Percentiles rank a stretch among this genome's conserved stretches.
These are phyloP conservation scores for Dioctria linearis DNA, from an alignment of 2,888 invertebrate genomes.

Conservation along the genomic window DNA sequence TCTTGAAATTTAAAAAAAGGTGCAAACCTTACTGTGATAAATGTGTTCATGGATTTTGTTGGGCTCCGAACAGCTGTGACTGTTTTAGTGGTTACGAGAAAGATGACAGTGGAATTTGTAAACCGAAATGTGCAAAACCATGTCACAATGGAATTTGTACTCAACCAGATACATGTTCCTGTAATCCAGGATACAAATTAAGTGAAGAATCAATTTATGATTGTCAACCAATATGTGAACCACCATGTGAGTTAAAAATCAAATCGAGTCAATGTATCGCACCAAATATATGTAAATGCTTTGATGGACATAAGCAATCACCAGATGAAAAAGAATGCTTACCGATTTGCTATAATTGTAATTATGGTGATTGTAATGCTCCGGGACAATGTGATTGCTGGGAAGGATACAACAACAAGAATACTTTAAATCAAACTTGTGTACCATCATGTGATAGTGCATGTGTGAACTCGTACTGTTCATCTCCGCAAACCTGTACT, in stretches of 20 bases:
- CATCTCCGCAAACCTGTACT: constrained; percentile 68
- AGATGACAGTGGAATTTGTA: constrained; percentile 71
- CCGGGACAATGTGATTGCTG: constrained; percentile 72
- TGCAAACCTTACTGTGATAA: constrained; percentile 58
- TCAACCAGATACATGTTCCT: constrained; percentile 36
- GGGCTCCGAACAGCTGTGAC: constrained; percentile 68
- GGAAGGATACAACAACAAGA: constrained; percentile 65
- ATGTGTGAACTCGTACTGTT: constrained; percentile 70
- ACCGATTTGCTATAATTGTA: constrained; percentile 66
- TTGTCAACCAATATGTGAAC: constrained; percentile 57
- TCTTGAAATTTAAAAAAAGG: constrained; percentile 65
- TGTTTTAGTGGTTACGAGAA: constrained; percentile 66
- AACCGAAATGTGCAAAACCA: constrained; percentile 76
- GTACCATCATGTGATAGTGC: constrained; percentile 65
- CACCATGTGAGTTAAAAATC: not conserved
- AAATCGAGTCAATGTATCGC: constrained; percentile 52
- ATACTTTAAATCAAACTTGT: constrained; percentile 53
- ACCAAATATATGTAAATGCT: constrained; percentile 23
- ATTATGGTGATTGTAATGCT: constrained; percentile 65
- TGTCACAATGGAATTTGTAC: constrained; percentile 53
- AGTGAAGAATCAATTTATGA: not conserved
- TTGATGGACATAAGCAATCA: constrained; percentile 5
- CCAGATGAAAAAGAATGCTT: constrained; percentile 62
- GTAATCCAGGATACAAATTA: constrained; percentile 46
- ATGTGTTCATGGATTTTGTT: constrained; percentile 72